A percentile compares a stretch with the other conserved stretches of the same genome.
Conservation (phyloP, 2,888 invertebrate genomes). For the Tetranychus piercei region DNA sequence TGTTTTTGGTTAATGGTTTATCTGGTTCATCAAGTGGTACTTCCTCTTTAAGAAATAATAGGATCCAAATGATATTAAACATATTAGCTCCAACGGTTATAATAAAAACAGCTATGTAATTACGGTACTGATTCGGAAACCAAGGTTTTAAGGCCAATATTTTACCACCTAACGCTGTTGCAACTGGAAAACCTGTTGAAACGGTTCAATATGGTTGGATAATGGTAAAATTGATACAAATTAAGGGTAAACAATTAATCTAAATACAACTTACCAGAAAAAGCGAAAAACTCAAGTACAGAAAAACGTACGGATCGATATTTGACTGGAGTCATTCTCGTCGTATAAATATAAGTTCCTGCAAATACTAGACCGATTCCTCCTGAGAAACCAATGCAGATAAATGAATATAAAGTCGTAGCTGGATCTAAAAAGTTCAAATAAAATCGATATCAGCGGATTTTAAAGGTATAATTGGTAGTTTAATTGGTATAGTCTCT, state of each 20-base stretch:
- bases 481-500: too few species aligned
- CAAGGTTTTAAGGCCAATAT: neutral
- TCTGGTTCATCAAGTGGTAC: neutral
- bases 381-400: neutral
- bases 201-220: too few species aligned
- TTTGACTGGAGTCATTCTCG: neutral
- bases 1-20: neutral
- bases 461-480: too few species aligned
- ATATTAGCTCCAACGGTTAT: neutral
- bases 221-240: too few species aligned
- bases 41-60: neutral
- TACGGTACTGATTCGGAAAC: constrained; percentile 3
- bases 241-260: neutral
- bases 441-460: neutral
- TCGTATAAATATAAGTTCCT: neutral
- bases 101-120: neutral
- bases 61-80: neutral
- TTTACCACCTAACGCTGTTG: neutral
- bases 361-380: neutral
- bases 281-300: neutral
- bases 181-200: neutral
- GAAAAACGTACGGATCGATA: constrained; percentile 1
- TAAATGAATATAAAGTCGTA: neutral
- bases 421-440: neutral
- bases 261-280: neutral